These are phyloP conservation scores for Diorhabda carinulata DNA, from an alignment of 1,140 invertebrate genomes.

Conservation along the genomic window DNA sequence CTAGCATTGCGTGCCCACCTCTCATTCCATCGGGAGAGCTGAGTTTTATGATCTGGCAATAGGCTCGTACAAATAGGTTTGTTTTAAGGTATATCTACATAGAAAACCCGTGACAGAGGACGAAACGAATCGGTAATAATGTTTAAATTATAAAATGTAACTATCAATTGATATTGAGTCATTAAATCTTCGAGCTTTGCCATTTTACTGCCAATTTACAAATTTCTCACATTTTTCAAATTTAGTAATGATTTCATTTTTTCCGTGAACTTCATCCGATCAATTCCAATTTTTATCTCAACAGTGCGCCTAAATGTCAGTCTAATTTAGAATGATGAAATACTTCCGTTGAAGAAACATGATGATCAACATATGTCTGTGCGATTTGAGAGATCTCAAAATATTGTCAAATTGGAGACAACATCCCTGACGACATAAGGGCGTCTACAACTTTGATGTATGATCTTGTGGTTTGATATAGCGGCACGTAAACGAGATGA, in stretches of 20 bases:
- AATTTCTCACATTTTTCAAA: neutral
- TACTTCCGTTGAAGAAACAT: neutral
- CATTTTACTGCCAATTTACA: no score
- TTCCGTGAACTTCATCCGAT: neutral
- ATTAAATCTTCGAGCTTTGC: no score
- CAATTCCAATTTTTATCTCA: neutral
- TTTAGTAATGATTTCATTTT: neutral
- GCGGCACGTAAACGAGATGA: neutral
- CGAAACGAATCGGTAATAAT: no score
- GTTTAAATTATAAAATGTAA: no score
- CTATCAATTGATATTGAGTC: no score
- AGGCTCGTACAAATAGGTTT: no score
- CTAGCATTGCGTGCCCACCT: no score
- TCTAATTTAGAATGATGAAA: constrained; percentile 3
- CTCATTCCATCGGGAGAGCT: no score
- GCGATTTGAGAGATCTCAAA: neutral
- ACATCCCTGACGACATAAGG: constrained; percentile 1
- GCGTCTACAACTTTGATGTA: neutral
- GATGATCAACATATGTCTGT: constrained; percentile 1
- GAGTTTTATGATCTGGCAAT: no score
- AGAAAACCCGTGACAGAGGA: no score
- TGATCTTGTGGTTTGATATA: neutral
- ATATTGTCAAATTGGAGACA: constrained; percentile 2
- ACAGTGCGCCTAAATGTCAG: neutral
- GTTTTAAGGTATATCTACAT: no score